Percentiles rank a stretch among this genome's conserved stretches.
Evolutionary conservation across 1,140 invertebrate species (phyloP).

Genomic region (Apis laboriosa): DNA sequence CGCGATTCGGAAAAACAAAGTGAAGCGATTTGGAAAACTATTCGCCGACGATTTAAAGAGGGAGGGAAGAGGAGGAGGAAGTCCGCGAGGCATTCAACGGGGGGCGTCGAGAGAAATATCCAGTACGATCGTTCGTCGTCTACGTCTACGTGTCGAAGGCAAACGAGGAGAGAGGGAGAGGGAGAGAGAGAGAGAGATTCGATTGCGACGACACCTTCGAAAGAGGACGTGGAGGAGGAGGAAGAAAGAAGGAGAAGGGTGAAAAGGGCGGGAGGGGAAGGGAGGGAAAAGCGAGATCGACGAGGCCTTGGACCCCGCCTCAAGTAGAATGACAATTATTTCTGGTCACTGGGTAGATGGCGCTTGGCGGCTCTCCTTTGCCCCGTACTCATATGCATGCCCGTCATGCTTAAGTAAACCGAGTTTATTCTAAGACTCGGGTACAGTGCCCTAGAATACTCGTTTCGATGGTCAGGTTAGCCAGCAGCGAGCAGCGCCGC

Average conservation of each 20-base stretch:
- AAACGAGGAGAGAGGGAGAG: not conserved
- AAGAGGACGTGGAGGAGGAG: not conserved
- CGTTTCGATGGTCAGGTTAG: slow-evolving; percentile 69
- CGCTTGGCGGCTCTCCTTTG: slow-evolving; percentile 75
- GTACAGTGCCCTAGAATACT: slow-evolving; percentile 76
- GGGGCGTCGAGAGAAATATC: too few species aligned
- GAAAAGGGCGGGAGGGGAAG: not conserved
- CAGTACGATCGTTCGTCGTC: not conserved
- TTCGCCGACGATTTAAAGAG: too few species aligned
- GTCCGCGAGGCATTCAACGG: too few species aligned
- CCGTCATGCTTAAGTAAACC: slow-evolving; percentile 76
- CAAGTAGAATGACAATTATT: slow-evolving; percentile 77
- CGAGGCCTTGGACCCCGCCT: slow-evolving; percentile 61
- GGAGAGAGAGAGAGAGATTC: not conserved
- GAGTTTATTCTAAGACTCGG: slow-evolving; percentile 76
- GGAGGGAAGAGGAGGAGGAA: too few species aligned
- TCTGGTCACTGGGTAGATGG: slow-evolving; percentile 75
- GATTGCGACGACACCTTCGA: not conserved
- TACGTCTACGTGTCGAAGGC: not conserved
- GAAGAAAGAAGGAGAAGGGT: not conserved
- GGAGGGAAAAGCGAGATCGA: slow-evolving; percentile 29
- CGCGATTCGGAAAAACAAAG: too few species aligned
- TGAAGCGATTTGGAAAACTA: too few species aligned
- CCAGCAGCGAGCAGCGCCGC: slow-evolving; percentile 37
- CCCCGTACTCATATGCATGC: slow-evolving; percentile 75